phyloP scores from a whole-genome alignment of 1,140 invertebrate genomes.

The Phenacoccus solenopsis region DNA sequence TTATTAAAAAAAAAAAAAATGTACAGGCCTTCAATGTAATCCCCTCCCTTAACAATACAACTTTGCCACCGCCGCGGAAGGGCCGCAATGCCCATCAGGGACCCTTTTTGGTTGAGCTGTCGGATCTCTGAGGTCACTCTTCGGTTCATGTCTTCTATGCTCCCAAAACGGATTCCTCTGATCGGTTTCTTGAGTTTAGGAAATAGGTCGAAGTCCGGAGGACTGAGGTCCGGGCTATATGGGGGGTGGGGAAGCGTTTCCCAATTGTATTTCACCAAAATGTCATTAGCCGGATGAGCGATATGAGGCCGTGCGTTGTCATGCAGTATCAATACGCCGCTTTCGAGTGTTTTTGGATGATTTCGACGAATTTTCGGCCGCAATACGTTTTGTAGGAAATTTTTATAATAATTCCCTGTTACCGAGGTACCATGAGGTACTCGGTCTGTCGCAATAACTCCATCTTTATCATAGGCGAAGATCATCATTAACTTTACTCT shows the following conservation, averaged over 20 bases:
- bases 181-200: neutral
- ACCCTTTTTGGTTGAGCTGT: neutral
- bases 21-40: too few species aligned
- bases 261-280: slow-evolving; percentile 24
- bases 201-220: neutral
- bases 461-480: too few species aligned
- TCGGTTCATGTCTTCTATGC: neutral
- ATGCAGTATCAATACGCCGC: neutral
- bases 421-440: neutral
- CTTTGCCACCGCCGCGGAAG: neutral
- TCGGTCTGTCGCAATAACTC: slow-evolving; percentile 6
- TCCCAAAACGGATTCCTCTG: neutral
- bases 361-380: slow-evolving; percentile 3
- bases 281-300: neutral
- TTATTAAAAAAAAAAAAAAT: too few species aligned
- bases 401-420: slow-evolving; percentile 4
- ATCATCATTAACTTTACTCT: too few species aligned
- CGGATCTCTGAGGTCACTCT: neutral
- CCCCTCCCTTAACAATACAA: too few species aligned
- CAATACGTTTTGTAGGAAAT: neutral
- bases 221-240: slow-evolving; percentile 30
- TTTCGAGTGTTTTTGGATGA: neutral
- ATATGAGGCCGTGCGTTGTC: slow-evolving; percentile 19
- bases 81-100: neutral
- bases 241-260: slow-evolving; percentile 30